Evolutionary conservation across 2,113 vertebrate species (phyloP), one percentile per base, ranked within the genome.

Genomic region (Pomatostomus ruficeps): DNA sequence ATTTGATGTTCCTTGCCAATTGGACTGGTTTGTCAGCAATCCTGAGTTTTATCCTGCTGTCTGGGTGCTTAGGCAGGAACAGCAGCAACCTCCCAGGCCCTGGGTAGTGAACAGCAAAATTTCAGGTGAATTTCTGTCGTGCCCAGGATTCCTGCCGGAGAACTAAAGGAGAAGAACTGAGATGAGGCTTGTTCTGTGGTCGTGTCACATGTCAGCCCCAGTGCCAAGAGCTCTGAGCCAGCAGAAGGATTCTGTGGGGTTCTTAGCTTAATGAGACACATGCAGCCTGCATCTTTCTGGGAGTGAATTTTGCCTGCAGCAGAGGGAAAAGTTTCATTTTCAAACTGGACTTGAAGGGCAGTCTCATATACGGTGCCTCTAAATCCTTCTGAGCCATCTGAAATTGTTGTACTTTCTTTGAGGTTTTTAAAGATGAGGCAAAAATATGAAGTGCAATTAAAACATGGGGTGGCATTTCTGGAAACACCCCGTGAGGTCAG

Each of bases 21-120:
- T 59, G 54, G 48, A 55, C 48, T 75, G 35, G 59, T 86, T 86
- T 77, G 80, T 92, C 84, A 91, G 83, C 73, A 78, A 28, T 85
- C 80, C 48, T 61, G 70, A 59, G 25, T 52, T 93, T 52, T 40
- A 8, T 67, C n/a, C 42, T 82, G 73, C 57, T 59, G 33, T 61
- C 74, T 58, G 72, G 51, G 55, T 26, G 51, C 38, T 52, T 49
- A 49, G 57, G 16, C 24, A 72, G 51, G 33, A 67, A 10, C 36
- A 75, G 61, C 63, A 93, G 80, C n/a, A 45, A 14, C 21, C n/a
- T 81, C 31, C n/a, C 18, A 36, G 68, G n/a, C 65, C 31, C 4
- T 2, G 40, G 46, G 61, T 9, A 62, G 26, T 28, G 63, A 42
- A 8, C 2, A 3, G 59, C 29, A 86, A 67, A 84, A 92, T 40